phyloP scores from a whole-genome alignment of 2,797 vertebrate species.

The Lepilemur ruficaudatus region DNA sequence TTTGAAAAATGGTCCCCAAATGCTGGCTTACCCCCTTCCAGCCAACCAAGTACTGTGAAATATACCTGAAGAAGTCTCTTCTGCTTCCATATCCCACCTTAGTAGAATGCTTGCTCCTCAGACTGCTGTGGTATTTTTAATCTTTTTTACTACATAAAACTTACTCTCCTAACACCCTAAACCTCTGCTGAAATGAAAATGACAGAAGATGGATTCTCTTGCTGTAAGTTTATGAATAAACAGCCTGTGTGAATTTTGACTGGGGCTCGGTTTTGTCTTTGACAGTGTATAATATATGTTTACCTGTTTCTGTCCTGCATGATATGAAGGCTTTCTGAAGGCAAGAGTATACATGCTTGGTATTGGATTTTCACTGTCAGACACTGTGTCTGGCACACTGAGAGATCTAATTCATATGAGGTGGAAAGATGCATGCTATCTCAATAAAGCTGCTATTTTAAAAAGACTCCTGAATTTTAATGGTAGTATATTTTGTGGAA shows the following conservation, averaged over 20 bases:
- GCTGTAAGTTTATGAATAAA: background rate
- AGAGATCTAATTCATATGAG: background rate
- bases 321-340: background rate
- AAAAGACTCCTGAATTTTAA: background rate
- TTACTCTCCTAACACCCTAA: background rate
- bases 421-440: background rate
- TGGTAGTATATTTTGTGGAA: background rate
- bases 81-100: background rate
- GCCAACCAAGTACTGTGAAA: background rate
- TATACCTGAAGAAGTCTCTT: background rate
- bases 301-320: background rate
- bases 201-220: background rate
- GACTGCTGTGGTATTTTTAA: background rate
- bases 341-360: background rate
- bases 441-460: background rate
- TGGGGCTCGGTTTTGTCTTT: background rate
- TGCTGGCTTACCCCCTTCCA: background rate
- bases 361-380: background rate
- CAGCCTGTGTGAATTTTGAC: background rate
- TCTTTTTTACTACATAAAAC: background rate
- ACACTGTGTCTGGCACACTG: background rate
- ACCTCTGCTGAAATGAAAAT: background rate
- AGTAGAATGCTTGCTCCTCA: background rate
- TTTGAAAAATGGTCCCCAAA: background rate
- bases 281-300: too few relatives aligned